A percentile compares a stretch with the other conserved stretches of the same genome.
phyloP scores from a whole-genome alignment of 2,113 vertebrate genomes.

The Asarcornis scutulata region DNA sequence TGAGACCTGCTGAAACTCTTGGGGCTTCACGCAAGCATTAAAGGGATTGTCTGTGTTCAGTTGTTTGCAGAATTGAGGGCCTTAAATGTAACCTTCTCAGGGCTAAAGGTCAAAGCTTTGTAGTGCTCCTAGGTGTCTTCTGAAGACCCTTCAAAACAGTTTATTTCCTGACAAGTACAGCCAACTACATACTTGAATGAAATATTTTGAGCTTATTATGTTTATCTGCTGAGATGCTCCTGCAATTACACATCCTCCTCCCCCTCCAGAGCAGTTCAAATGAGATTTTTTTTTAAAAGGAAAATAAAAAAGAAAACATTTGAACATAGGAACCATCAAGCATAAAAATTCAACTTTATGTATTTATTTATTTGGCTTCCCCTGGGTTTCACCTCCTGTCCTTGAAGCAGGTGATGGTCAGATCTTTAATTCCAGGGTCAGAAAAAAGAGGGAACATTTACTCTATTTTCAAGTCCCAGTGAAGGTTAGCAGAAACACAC shows the following conservation, averaged over 20 bases:
- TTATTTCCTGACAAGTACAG: not conserved
- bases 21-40: not conserved
- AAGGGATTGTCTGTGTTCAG: not conserved
- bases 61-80: not conserved
- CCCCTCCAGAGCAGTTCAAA: not conserved
- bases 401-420: not conserved
- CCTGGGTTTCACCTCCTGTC: not conserved
- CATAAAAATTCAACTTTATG: not conserved
- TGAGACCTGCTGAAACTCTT: not conserved
- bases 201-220: not conserved
- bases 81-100: not conserved
- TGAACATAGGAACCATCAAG: not conserved
- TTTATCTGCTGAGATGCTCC: not conserved
- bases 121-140: not conserved
- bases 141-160: constrained; percentile 11
- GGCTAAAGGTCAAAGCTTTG: constrained; percentile 31
- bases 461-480: not conserved
- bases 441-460: not conserved
- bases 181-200: not conserved
- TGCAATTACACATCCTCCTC: not conserved
- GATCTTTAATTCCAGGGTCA: not conserved
- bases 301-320: not conserved
- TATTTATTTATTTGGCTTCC: not conserved
- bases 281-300: not conserved
- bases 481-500: not conserved